Evolutionary conservation across 37 sponge, comb jelly and placozoan genomes (phyloP).

Genomic region (Mnemiopsis leidyi): DNA sequence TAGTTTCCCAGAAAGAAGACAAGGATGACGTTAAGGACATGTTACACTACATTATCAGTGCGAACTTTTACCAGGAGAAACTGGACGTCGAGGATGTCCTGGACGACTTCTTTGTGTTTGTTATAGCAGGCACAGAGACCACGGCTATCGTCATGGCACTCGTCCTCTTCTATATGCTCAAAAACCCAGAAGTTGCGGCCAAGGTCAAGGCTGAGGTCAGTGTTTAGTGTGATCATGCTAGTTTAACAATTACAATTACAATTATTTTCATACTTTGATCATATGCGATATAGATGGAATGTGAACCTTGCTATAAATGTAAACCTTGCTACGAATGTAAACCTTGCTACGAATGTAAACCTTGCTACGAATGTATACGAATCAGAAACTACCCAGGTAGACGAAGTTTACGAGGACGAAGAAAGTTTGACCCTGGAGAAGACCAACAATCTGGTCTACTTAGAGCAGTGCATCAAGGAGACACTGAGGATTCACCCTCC

Average conservation of each 20-base stretch:
- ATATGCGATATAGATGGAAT: too few species aligned
- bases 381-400: too few species aligned
- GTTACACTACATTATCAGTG: background rate
- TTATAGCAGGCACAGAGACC: background rate
- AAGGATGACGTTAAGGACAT: background rate
- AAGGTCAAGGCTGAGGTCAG: background rate
- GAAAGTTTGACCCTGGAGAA: background rate
- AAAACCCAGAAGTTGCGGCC: background rate
- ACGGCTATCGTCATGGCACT: background rate
- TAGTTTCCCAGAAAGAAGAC: background rate
- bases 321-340: too few species aligned
- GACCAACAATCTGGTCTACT: background rate
- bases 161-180: background rate
- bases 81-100: background rate
- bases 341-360: too few species aligned
- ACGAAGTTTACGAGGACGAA: background rate
- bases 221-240: background rate
- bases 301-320: too few species aligned
- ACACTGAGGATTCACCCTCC: constrained; percentile 18
- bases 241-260: too few species aligned
- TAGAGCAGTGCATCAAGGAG: background rate
- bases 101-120: constrained; percentile 6
- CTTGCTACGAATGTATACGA: too few species aligned
- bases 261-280: too few species aligned
- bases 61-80: background rate